A percentile compares a stretch with the other conserved stretches of the same genome.
These are phyloP conservation scores for Rotaria sp. DNA, from an alignment of 2,888 invertebrate genomes.

Conservation along the genomic window DNA sequence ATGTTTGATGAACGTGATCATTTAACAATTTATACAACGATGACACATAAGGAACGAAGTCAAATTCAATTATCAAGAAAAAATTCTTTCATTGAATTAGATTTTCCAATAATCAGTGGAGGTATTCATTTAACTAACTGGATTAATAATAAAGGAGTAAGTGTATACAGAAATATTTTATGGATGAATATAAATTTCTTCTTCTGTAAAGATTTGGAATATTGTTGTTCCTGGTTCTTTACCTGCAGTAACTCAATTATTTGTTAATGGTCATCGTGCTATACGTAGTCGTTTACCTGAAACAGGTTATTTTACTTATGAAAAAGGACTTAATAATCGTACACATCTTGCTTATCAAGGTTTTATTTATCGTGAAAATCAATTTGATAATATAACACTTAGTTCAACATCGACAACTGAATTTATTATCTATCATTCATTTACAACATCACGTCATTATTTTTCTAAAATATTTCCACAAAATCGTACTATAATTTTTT, in stretches of 20 bases:
- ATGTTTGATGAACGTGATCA: background rate
- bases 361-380: constrained; percentile 1
- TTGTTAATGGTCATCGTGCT: background rate
- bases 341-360: background rate
- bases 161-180: no score
- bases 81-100: background rate
- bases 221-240: background rate
- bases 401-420: background rate
- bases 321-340: background rate
- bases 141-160: background rate
- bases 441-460: background rate
- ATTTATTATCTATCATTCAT: constrained; percentile 18
- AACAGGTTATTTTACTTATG: background rate
- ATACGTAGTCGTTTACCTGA: background rate
- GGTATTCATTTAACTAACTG: background rate
- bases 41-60: background rate
- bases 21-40: background rate
- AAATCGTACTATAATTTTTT: constrained; percentile 12
- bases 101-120: background rate
- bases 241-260: background rate
- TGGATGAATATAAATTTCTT: background rate
- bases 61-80: background rate
- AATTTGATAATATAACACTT: constrained; percentile 25
- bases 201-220: background rate
- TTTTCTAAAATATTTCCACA: background rate